phyloP scores from a whole-genome alignment of 2,797 vertebrate genomes.

The Florisuga fusca region DNA sequence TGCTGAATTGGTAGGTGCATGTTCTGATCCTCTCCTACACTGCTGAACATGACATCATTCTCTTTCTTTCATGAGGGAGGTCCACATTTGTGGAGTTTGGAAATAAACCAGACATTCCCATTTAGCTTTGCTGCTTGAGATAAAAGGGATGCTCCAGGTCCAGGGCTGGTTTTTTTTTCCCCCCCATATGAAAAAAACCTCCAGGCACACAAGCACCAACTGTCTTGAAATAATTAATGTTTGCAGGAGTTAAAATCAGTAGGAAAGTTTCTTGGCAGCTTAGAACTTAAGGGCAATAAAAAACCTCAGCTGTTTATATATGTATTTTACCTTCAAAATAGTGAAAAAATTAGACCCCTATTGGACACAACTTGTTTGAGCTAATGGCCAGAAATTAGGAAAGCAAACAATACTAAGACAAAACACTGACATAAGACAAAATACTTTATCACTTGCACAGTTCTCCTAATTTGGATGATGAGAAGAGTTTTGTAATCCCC shows the following conservation, averaged over 20 bases:
- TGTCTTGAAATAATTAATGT: background rate
- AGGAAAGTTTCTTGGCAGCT: background rate
- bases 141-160: background rate
- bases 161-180: background rate
- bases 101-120: conserved; percentile 22
- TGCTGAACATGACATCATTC: background rate
- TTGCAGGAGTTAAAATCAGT: conserved; percentile 5
- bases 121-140: background rate
- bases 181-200: background rate
- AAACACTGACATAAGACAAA: background rate
- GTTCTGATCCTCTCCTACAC: background rate
- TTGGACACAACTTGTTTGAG: background rate
- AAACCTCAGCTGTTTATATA: background rate
- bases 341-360: background rate
- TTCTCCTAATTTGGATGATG: background rate
- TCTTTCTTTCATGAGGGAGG: background rate
- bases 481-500: background rate
- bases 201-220: background rate
- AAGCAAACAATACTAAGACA: background rate
- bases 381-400: background rate
- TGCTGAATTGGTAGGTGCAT: background rate
- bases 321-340: background rate
- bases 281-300: background rate
- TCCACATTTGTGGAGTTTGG: background rate
- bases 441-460: background rate